Conservation (phyloP, 2,113 vertebrate genomes). For the Phylloscopus trochilus region DNA sequence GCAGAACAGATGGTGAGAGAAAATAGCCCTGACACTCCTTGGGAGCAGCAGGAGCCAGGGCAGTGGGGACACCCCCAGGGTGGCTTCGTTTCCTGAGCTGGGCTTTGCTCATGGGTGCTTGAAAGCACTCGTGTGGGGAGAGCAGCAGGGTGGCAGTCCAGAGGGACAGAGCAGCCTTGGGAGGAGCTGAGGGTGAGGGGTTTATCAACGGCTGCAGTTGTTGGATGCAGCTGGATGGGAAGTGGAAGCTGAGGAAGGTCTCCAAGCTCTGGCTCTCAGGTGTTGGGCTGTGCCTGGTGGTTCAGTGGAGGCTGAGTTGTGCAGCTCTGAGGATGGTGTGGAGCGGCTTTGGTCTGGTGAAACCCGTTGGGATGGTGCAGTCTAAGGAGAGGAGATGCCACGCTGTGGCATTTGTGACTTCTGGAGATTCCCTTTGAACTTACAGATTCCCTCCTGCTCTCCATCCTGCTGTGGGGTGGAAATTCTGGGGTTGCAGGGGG, state of each 20-base stretch:
- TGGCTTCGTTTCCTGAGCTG: background rate
- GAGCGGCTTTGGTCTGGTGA: background rate
- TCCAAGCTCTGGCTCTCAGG: background rate
- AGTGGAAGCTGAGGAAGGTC: background rate
- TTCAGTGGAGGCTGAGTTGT: background rate
- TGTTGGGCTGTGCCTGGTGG: background rate
- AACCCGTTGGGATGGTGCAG: background rate
- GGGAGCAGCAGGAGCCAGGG: background rate
- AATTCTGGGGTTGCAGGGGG: background rate
- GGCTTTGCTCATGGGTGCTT: background rate
- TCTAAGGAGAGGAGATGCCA: background rate
- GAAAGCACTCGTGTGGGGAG: background rate
- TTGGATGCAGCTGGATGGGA: background rate
- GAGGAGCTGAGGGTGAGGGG: background rate
- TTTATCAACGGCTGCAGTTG: background rate
- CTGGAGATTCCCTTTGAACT: background rate
- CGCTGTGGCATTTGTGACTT: background rate
- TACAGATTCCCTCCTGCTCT: background rate
- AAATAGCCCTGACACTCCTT: background rate
- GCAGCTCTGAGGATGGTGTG: background rate
- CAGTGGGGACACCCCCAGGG: background rate
- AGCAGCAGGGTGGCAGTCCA: background rate
- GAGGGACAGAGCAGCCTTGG: background rate
- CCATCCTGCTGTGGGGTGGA: background rate
- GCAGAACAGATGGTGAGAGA: slow-evolving; percentile 27